phyloP scores from a whole-genome alignment of 2,797 vertebrate species.

The Helicolenus hilgendorfi region DNA sequence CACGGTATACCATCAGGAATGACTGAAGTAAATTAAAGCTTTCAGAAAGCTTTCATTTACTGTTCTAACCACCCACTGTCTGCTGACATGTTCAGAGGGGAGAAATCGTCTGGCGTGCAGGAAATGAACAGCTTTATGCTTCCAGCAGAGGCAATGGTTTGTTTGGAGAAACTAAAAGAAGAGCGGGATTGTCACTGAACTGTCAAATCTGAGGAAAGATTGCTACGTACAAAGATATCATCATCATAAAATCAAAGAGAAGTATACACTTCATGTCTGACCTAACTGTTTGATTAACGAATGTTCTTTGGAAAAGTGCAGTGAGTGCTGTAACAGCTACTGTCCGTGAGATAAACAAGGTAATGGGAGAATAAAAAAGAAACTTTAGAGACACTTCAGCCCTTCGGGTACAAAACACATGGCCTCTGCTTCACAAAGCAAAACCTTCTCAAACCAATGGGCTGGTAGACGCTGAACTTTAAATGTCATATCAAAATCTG shows the following conservation, averaged over 20 bases:
- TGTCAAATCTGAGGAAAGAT: background rate
- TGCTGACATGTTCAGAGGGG: background rate
- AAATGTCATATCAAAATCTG: slow-evolving; percentile 1
- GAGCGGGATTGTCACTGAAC: slow-evolving; percentile 1
- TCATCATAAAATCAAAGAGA: background rate
- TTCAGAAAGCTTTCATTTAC: slow-evolving; percentile 33
- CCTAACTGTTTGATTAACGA: slow-evolving; percentile 1
- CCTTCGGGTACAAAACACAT: background rate
- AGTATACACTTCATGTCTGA: background rate
- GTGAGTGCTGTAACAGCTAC: background rate
- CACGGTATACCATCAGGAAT: background rate
- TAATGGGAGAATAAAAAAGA: background rate
- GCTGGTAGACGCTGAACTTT: background rate
- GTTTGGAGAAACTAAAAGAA: slow-evolving; percentile 9
- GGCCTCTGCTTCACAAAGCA: background rate
- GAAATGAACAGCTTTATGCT: slow-evolving; percentile 26
- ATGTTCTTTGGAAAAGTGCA: background rate
- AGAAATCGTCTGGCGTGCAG: slow-evolving; percentile 22
- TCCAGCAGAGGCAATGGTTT: background rate
- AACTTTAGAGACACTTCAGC: background rate
- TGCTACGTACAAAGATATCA: background rate
- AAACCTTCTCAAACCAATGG: background rate
- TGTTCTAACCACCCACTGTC: slow-evolving; percentile 29
- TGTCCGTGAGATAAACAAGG: background rate
- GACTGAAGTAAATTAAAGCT: slow-evolving; percentile 40